Conservation (phyloP, 2,888 invertebrate species). For the Drosophila cognata region DNA sequence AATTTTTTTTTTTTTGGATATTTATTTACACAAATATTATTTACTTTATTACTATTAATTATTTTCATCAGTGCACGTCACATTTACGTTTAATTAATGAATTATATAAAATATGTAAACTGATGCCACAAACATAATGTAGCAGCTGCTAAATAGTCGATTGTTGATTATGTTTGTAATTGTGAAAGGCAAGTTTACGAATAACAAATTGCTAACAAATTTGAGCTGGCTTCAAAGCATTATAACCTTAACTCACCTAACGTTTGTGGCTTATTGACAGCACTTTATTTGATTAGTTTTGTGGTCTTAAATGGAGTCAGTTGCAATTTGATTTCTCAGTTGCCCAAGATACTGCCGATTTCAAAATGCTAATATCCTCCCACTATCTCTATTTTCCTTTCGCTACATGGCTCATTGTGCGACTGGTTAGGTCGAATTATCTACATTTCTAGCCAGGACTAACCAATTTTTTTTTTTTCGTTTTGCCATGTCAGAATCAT, state of each 20-base stretch:
- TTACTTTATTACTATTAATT: background rate
- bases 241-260: background rate
- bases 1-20: background rate
- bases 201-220: background rate
- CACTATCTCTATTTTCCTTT: too few species aligned
- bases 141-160: background rate
- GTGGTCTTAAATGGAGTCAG: background rate
- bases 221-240: background rate
- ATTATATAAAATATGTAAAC: background rate
- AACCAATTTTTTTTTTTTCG: constrained; percentile 12
- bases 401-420: background rate
- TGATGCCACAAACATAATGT: background rate
- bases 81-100: background rate
- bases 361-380: background rate
- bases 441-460: constrained; percentile 8
- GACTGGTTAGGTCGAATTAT: constrained; percentile 21
- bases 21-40: background rate
- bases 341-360: background rate
- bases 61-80: background rate
- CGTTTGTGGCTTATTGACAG: background rate
- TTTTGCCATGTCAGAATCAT: constrained; percentile 29
- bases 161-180: background rate
- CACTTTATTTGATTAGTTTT: background rate
- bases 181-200: background rate
- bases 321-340: constrained; percentile 24